Conservation (phyloP, 2,888 invertebrate genomes). For the Lasioglossum morio region DNA sequence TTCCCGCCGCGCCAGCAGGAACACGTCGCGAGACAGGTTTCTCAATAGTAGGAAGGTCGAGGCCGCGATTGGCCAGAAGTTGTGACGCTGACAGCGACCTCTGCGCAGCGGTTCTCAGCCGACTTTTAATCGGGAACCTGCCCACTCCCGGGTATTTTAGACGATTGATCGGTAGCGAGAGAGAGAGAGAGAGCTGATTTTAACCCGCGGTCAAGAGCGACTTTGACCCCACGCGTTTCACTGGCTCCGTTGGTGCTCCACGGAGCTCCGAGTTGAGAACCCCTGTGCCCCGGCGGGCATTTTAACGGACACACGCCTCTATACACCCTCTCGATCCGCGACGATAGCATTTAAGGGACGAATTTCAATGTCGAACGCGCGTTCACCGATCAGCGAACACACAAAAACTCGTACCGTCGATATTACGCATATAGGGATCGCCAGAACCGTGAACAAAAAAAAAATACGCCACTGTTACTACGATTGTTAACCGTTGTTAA, state of each 20-base stretch:
- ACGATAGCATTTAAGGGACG: conserved; percentile 6
- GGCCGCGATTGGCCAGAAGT: neutral
- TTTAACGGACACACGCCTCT: neutral
- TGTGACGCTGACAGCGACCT: neutral
- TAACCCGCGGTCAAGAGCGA: neutral
- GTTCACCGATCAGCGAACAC: conserved; percentile 12
- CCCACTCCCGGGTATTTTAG: neutral
- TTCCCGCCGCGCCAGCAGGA: neutral
- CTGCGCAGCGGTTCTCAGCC: conserved; percentile 10
- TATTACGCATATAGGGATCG: neutral
- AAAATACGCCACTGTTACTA: conserved; percentile 17
- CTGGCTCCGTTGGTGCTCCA: neutral
- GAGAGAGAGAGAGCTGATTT: neutral
- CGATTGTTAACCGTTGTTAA: conserved; percentile 44
- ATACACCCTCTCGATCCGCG: neutral
- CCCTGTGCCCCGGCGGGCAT: neutral
- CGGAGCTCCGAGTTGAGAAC: conserved; percentile 1
- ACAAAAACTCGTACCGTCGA: conserved; percentile 12
- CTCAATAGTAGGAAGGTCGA: neutral
- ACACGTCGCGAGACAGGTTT: neutral
- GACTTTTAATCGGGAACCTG: neutral
- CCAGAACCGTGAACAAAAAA: conserved; percentile 2
- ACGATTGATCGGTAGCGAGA: neutral
- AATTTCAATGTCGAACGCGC: neutral
- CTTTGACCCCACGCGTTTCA: neutral